Base-by-base conservation (phyloP, 2,113 vertebrate genomes). In the Orycteropus afer region DNA sequence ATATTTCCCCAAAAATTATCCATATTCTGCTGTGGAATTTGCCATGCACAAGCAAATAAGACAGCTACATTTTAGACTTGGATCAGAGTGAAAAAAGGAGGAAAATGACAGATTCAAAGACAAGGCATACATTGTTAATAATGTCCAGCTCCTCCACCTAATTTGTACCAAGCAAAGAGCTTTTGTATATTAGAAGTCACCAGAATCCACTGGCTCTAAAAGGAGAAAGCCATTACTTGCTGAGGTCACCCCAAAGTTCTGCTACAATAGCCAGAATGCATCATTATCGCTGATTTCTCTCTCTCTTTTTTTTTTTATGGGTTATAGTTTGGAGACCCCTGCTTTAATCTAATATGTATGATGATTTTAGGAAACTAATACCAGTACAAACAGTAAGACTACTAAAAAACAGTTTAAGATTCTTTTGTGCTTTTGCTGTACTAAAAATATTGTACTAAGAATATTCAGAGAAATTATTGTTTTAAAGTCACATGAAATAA, bases 331-430 rank as follows among this genome's bases (percentile, higher is more conserved):
- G 65, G 42, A 37, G 42, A 84, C 27, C 57, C 45, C 23, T 77
- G 20, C 65, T 85, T 95, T 77, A 85, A 65, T 67, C 37, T 42
- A 53, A 79, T 45, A 14, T 51, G 11, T 79, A 9, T 34, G 40
- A 71, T 37, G 87, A 29, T 74, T 88, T 78, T 84, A 84, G 53
- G 88, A 93, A 94, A 57, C 9, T 76, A 89, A 61, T 92, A 51
- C 14, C 49, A 80, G 55, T 76, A 86, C 32, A n/a, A n/a, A n/a
- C 47, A 63, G 93, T 27, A 55, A 4, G 61, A 88, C 65, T 22
- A 81, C 34, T 29, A 77, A 86, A 89, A 83, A n/a, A n/a, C 13
- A 59, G 45, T 69, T 51, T 82, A 53, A 23, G 29, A 86, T 91
- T 74, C 74, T 18, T 27, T 61, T 76, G 27, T 79, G 90, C 89